Percentiles rank a stretch among this genome's conserved stretches.
Evolutionary conservation across 2,888 invertebrate species (phyloP).

Genomic region (Drosophila helvetica): DNA sequence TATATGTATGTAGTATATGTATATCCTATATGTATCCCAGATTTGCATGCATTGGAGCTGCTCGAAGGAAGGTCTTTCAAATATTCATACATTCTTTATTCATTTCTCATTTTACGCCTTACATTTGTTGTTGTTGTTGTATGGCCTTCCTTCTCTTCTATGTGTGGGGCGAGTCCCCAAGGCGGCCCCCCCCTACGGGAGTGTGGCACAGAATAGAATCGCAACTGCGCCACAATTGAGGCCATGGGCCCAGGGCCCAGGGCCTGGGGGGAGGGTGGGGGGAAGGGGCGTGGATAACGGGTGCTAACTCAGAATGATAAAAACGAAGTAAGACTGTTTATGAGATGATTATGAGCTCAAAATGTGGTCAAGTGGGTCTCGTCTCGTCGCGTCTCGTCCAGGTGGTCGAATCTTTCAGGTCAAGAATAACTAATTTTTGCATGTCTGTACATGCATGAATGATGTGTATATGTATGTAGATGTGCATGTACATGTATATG

Average conservation of each 20-base stretch:
- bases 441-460: not conserved
- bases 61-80: constrained; percentile 44
- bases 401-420: not conserved
- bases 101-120: constrained; percentile 8
- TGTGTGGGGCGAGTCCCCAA: not conserved
- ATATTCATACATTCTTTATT: constrained; percentile 39
- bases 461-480: not conserved
- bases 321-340: constrained; percentile 28
- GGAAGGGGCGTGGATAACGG: not conserved
- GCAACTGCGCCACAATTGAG: constrained; percentile 41
- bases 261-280: too few species aligned
- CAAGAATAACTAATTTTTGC: not conserved
- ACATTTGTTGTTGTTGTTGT: constrained; percentile 21
- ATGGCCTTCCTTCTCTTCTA: not conserved
- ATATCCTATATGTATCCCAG: not conserved
- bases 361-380: not conserved
- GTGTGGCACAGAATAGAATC: constrained; percentile 26
- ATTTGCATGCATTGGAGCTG: not conserved
- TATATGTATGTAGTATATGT: not conserved
- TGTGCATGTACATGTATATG: not conserved
- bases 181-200: constrained; percentile 28
- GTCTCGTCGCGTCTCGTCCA: too few species aligned
- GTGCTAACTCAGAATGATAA: constrained; percentile 1
- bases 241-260: not conserved
- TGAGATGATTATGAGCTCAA: constrained; percentile 43